Conservation (phyloP, 2,113 vertebrate species). For the Erythrocebus patas region DNA sequence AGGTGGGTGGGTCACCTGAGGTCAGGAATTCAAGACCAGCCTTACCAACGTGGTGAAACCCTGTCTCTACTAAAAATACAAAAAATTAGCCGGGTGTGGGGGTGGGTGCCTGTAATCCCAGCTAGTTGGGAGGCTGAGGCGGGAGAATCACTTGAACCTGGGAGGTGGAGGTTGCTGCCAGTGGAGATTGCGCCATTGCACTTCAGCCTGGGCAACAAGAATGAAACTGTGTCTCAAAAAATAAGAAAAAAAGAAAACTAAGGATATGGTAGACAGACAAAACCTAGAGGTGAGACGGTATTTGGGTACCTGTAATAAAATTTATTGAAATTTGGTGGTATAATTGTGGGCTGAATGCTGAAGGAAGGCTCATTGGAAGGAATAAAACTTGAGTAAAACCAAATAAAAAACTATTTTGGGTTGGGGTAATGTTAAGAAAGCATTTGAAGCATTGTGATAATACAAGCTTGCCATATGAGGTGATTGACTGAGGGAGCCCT, state of each 20-base stretch:
- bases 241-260: not conserved
- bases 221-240: too few relatives aligned
- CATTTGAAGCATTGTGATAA: not conserved
- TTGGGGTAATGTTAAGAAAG: not conserved
- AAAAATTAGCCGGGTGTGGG: too few relatives aligned
- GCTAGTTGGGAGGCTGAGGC: too few relatives aligned
- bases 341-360: not conserved
- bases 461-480: not conserved
- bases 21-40: too few relatives aligned
- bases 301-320: not conserved
- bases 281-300: not conserved
- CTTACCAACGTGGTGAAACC: too few relatives aligned
- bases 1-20: too few relatives aligned
- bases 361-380: not conserved
- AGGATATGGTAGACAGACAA: not conserved
- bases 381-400: not conserved
- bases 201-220: too few relatives aligned
- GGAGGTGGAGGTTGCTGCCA: too few relatives aligned
- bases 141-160: too few relatives aligned
- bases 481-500: not conserved
- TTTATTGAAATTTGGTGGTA: not conserved
- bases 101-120: too few relatives aligned
- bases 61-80: too few relatives aligned
- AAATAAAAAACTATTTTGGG: not conserved
- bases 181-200: too few relatives aligned